Evolutionary conservation across 2,888 invertebrate species (phyloP), one percentile per base, ranked within the genome.

Genomic region (Lasioglossum marginatum): DNA sequence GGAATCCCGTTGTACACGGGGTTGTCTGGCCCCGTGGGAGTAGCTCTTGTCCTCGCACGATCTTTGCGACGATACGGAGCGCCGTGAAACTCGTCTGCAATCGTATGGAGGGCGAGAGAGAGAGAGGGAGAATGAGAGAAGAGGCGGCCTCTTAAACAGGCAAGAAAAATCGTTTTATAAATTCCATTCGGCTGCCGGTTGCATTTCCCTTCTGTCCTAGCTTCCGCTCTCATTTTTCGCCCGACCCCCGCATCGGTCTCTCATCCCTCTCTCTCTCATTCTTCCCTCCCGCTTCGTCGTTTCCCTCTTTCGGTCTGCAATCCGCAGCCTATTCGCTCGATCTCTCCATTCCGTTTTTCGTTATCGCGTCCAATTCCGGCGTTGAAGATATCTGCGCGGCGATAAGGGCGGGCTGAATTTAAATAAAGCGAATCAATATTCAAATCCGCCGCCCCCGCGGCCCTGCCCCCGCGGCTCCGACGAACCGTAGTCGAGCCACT

Each of bases 381-480:
- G 93, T 91, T 92, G 92, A 91, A 93, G 94, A 94, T 94, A 94
- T 94, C 92, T 92, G 90, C 85, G 85, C 88, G 85, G 83, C 92
- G 93, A 93, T 93, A 92, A 92, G 92, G 81, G 82, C 85, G 82
- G 72, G 85, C 80, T 89, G 93, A 94, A 95, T 95, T 95, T 94
- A 94, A 95, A 95, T 95, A 94, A 95, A 93, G 92, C 94, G 94
- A 95, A 95, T 95, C 95, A 95, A 95, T 95, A 95, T 95, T 95
- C 94, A 94, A 95, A 95, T 95, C 93, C 93, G 86, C 89, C 92
- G 92, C 92, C 92, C 87, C 79, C 78, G 83, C 74, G 34, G 43
- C 71, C 68, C 78, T 19, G 79, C 78, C 73, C 77, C 43, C 81
- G 68, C 48, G 57, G 84, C 75, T 63, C 31, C 66, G 66, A 34